Evolutionary conservation across 1,140 invertebrate species (phyloP), one percentile per base, ranked within the genome.

Genomic region (Bombus picipes): DNA sequence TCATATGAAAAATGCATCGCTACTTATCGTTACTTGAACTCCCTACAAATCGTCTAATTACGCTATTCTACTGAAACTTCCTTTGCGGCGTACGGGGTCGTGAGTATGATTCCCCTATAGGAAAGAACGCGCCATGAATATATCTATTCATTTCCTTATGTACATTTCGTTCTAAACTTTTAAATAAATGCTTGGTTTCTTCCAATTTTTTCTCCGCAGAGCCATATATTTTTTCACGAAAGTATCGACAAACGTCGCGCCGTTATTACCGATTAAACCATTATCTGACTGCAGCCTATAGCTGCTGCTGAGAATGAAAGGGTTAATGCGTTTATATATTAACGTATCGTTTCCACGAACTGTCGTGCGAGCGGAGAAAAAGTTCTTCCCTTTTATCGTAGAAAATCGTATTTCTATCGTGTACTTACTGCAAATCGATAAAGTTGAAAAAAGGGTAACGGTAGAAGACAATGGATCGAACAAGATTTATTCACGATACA

Each of bases 121-220:
- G 18, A 8, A 22, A 22, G 18, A 53, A 8, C 18, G 47, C 18
- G 6, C 18, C 47, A 1, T 22, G 47, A 53, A 53, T 53, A 2
- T 53, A 53, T 53, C 18, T 53, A 53, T 18, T 22, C 6, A 8
- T 18, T 53, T 47, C 47, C 15, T 0, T 18, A 18, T 47, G 15
- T 47, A 18, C 47, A 47, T 47, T 18, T 53, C 18, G 18, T 5
- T 22, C 5, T 53, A 22, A 6, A 53, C 18, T 53, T 22, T 22
- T 18, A 18, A 0, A 53, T 22, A 53, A 53, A 53, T 8, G 59
- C 4, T 5, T 5, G 28, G 0, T 62, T 13, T n/a, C 59, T n/a
- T n/a, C 12, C 59, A 13, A 12, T 28, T 13, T 0, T 5, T 28
- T 28, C 0, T 4, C 0, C 28, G 0, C 3, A 10, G 10, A n/a